Evolutionary conservation across 2,113 vertebrate species (phyloP).

Genomic region (Corydoras maculifer): DNA sequence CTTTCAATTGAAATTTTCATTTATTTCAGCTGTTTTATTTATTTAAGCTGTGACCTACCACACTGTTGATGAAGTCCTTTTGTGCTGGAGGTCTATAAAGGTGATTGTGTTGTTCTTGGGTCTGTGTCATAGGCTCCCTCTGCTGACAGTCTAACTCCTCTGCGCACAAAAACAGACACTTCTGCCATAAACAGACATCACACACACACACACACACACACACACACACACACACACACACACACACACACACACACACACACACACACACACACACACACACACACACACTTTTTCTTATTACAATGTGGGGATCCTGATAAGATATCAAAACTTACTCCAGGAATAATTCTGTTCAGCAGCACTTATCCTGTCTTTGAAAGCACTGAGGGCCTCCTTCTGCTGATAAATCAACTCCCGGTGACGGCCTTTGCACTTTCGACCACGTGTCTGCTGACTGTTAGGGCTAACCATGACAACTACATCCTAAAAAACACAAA

Average conservation of each 20-base stretch:
- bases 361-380: constrained; percentile 53
- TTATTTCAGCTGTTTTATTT: too few relatives aligned
- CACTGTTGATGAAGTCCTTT: constrained; percentile 3
- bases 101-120: neutral
- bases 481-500: constrained; percentile 40
- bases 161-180: constrained; percentile 15
- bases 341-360: constrained; percentile 51
- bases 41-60: constrained; percentile 11
- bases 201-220: neutral
- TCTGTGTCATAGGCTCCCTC: constrained; percentile 31
- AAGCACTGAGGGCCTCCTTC: constrained; percentile 60
- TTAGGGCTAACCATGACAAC: constrained; percentile 30
- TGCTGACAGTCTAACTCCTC: constrained; percentile 24
- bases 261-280: too few relatives aligned
- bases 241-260: too few relatives aligned
- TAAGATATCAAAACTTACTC: constrained; percentile 24
- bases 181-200: neutral
- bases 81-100: constrained; percentile 15
- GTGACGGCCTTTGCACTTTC: constrained; percentile 62
- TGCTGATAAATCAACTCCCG: constrained; percentile 65
- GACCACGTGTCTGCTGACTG: constrained; percentile 50
- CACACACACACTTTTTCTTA: too few relatives aligned
- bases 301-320: too few relatives aligned
- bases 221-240: too few relatives aligned
- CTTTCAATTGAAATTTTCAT: too few relatives aligned